Conservation (phyloP, 2,888 invertebrate genomes). For the Gisinianus flammeolus region DNA sequence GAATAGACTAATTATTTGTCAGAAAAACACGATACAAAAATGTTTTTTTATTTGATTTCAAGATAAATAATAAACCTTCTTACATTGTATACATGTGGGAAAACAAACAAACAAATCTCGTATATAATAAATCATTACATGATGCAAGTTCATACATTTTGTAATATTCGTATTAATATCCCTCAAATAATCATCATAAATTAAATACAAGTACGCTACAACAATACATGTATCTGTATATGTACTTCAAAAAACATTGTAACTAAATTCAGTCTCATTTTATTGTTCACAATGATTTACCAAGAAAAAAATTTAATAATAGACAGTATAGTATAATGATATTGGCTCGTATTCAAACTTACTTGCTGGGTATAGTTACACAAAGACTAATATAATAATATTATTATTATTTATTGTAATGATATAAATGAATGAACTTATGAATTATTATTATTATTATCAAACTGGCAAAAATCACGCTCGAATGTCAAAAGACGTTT, state of each 20-base stretch:
- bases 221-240: neutral
- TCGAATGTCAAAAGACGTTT: neutral
- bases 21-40: too few species aligned
- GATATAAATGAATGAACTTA: neutral
- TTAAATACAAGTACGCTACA: neutral
- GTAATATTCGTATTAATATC: too few species aligned
- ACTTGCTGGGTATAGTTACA: too few species aligned
- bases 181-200: neutral
- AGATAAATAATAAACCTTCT: too few species aligned
- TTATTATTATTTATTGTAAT: neutral
- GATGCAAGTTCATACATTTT: too few species aligned
- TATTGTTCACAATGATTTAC: conserved; percentile 4
- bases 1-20: too few species aligned
- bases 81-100: too few species aligned
- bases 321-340: neutral
- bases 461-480: conserved; percentile 1
- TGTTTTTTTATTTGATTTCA: too few species aligned
- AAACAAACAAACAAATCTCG: too few species aligned
- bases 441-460: conserved; percentile 1
- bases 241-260: neutral
- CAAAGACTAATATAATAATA: neutral
- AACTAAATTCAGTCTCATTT: neutral
- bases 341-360: neutral
- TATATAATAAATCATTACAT: too few species aligned
- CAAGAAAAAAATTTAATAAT: conserved; percentile 14